Evolutionary conservation across 2,797 vertebrate species (phyloP), one percentile per base, ranked within the genome.

Genomic region (Apodemus agrarius): DNA sequence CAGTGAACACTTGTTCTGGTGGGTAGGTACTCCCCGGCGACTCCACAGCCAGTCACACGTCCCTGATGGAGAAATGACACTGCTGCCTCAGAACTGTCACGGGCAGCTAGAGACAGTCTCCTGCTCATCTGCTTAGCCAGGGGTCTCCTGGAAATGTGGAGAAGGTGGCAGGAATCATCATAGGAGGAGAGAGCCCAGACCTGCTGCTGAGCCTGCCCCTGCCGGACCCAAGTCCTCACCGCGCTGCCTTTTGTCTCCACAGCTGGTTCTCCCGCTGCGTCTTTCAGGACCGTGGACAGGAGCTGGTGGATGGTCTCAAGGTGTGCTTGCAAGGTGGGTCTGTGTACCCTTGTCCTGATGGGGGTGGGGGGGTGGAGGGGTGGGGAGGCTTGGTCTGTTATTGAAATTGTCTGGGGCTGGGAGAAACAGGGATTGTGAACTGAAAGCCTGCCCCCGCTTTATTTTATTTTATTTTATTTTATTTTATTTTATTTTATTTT

Each of bases 221-320:
- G n/a, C n/a, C n/a, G 4, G 14, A 59, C n/a, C 43, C 21, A 31
- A 0, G 57, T 13, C 14, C 17, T 94, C 54, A 91, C n/a, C 37
- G 0, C 37, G 72, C 8, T 31, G 43, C 37, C 96, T 87, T 80
- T 85, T n/a, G 12, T 46, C 40, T 49, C 6, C 22, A 43, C 93
- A 99, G 99, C 92, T 99, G 99, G 99, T 99, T 99, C 98, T 99
- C 99, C 0, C 99, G 99, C 96, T 99, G 99, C 67, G 99, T 99
- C n/a, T 97, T 99, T 89, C 99, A 99, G 95, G 98, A 98, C 88
- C 98, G 98, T 95, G 99, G 99, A 46, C 99, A 99, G 92, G 99
- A 99, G 97, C 99, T 99, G 89, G 99, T 99, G 89, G 99, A 99
- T 16, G 99, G 99, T 16, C 99, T 99, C 93, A 99, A 99, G 98